Conservation (phyloP, 1,140 invertebrate species). For the Zaprionus ornatus region DNA sequence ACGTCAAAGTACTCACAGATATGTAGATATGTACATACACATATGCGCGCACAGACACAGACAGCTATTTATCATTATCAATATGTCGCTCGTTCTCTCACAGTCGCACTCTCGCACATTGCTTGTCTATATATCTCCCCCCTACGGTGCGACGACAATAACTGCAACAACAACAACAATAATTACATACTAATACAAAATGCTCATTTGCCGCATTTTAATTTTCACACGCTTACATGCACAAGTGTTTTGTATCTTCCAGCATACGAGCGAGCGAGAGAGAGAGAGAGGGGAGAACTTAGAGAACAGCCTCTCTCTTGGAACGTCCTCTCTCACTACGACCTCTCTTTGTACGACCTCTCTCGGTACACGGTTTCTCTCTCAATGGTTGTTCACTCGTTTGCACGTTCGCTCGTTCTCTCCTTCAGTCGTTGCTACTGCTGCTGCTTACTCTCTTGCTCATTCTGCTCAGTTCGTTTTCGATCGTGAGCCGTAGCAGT, state of each 20-base stretch:
- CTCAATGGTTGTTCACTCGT: slow-evolving; percentile 15
- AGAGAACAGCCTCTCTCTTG: slow-evolving; percentile 11
- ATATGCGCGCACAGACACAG: slow-evolving; percentile 12
- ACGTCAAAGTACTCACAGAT: not conserved
- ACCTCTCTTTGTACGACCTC: not conserved
- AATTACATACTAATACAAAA: slow-evolving; percentile 78
- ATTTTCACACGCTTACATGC: slow-evolving; percentile 73
- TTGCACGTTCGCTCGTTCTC: slow-evolving; percentile 8
- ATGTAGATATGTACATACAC: too few relatives aligned
- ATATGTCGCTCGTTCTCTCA: slow-evolving; percentile 47
- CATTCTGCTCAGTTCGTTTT: slow-evolving; percentile 47
- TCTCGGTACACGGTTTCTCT: too few relatives aligned
- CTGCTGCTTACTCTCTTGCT: slow-evolving; percentile 6
- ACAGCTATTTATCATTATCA: slow-evolving; percentile 59
- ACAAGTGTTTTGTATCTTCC: slow-evolving; percentile 63
- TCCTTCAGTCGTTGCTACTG: not conserved
- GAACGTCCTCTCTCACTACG: not conserved
- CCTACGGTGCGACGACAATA: slow-evolving; percentile 33
- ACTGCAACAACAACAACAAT: slow-evolving; percentile 48
- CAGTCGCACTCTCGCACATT: slow-evolving; percentile 2
- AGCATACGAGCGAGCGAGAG: slow-evolving; percentile 1
- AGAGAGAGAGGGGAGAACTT: not conserved
- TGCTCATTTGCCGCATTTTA: slow-evolving; percentile 78
- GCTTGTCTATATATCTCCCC: slow-evolving; percentile 29
- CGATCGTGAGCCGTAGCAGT: slow-evolving; percentile 61